Evolutionary conservation across 1,140 invertebrate genomes (phyloP).

Genomic region (Macrobrachium rosenbergii): DNA sequence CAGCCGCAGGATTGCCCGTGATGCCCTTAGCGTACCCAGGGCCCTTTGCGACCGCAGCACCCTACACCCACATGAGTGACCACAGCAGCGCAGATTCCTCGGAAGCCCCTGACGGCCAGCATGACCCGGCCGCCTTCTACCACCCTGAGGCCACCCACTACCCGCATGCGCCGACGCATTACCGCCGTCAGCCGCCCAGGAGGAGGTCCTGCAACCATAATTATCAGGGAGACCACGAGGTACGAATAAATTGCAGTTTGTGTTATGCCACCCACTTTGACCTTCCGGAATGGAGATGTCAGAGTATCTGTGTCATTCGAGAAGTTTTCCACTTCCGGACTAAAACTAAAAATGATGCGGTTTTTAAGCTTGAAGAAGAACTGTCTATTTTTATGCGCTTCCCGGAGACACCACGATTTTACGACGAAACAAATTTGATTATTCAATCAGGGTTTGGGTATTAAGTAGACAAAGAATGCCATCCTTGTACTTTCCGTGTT

Average conservation of each 20-base stretch:
- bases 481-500: too few species aligned
- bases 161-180: constrained; percentile 23
- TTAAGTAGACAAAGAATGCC: too few species aligned
- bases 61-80: constrained; percentile 65
- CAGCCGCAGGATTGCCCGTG: constrained; percentile 46
- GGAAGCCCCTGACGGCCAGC: constrained; percentile 40
- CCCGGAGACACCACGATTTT: too few species aligned
- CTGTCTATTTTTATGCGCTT: too few species aligned
- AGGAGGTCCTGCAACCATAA: constrained; percentile 7
- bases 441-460: too few species aligned
- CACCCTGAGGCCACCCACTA: constrained; percentile 37
- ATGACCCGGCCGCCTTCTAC: constrained; percentile 32
- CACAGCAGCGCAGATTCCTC: constrained; percentile 61
- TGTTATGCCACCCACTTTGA: neutral
- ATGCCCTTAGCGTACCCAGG: constrained; percentile 61
- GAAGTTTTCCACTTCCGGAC: too few species aligned
- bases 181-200: constrained; percentile 16
- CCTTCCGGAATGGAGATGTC: neutral
- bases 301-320: too few species aligned
- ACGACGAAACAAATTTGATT: too few species aligned
- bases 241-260: neutral
- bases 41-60: constrained; percentile 47
- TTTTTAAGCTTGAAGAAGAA: too few species aligned
- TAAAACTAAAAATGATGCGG: too few species aligned
- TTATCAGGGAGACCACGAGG: constrained; percentile 41